Percentiles rank a stretch among this genome's conserved stretches.
These are phyloP conservation scores for Odontamblyopus rebecca DNA, from an alignment of 2,797 vertebrate genomes.

Conservation along the genomic window DNA sequence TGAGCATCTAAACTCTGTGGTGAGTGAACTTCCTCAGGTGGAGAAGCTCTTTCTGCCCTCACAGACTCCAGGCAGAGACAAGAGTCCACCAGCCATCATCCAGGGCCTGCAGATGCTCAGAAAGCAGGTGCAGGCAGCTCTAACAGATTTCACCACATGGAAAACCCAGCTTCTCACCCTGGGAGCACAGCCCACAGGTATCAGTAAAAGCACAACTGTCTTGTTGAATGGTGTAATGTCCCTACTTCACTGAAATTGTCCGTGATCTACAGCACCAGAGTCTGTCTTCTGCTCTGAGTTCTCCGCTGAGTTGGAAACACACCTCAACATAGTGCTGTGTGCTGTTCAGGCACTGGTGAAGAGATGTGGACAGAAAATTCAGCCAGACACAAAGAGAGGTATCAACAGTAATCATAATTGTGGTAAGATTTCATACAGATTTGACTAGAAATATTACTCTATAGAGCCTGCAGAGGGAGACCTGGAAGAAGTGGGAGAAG, in stretches of 20 bases:
- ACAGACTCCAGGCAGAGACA: conserved; percentile 43
- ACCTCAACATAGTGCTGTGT: conserved; percentile 84
- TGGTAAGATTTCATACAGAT: background rate
- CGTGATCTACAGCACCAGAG: conserved; percentile 44
- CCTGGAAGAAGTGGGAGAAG: conserved; percentile 33
- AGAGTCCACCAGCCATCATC: conserved; percentile 72
- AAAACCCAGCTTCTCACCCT: conserved; percentile 80
- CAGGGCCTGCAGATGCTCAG: conserved; percentile 83
- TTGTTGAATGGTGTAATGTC: background rate
- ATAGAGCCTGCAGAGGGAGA: conserved; percentile 54
- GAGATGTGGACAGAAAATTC: conserved; percentile 67
- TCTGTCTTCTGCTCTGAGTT: conserved; percentile 78
- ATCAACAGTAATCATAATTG: conserved; percentile 7
- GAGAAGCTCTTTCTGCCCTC: conserved; percentile 84
- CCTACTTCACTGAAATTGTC: background rate
- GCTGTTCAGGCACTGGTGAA: conserved; percentile 88
- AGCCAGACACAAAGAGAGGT: conserved; percentile 67
- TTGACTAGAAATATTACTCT: background rate
- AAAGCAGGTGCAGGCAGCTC: conserved; percentile 75
- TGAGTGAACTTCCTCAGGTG: conserved; percentile 76
- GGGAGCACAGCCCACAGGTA: conserved; percentile 59
- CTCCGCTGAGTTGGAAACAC: conserved; percentile 83
- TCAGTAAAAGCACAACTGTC: too few relatives aligned
- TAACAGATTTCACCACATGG: conserved; percentile 86
- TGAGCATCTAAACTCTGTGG: conserved; percentile 78